Evolutionary conservation across 2,797 vertebrate species (phyloP).

Genomic region (Potorous gilbertii): DNA sequence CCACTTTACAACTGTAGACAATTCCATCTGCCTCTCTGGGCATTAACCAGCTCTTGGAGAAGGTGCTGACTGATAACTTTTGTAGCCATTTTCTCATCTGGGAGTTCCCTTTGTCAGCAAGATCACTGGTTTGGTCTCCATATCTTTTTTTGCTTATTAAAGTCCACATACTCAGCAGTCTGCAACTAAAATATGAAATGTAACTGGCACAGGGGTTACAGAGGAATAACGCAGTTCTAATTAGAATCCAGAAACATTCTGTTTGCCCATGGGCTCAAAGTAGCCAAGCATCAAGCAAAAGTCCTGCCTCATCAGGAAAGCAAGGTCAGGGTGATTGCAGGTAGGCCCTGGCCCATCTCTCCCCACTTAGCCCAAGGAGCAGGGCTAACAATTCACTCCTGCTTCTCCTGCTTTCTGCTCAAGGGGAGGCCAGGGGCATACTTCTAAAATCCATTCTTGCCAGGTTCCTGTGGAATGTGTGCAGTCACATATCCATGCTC

Average conservation of each 20-base stretch:
- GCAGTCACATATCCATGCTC: neutral
- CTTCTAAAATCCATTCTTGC: neutral
- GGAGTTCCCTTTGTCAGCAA: neutral
- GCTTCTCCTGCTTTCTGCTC: neutral
- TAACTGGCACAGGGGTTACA: neutral
- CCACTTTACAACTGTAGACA: neutral
- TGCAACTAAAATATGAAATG: constrained; percentile 18
- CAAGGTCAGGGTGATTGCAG: neutral
- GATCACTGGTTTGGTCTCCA: neutral
- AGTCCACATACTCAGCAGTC: neutral
- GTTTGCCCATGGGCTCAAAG: neutral
- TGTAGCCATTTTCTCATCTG: neutral
- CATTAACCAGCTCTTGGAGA: neutral
- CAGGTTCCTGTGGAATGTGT: neutral
- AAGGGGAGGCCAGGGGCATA: neutral
- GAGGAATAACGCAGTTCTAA: constrained; percentile 7
- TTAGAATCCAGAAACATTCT: neutral
- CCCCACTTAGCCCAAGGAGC: neutral
- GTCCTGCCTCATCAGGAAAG: neutral
- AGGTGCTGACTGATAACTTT: neutral
- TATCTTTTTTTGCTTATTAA: neutral
- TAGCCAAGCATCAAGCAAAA: neutral
- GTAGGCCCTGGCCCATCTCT: neutral
- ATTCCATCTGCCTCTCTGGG: neutral
- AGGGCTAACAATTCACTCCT: neutral